A percentile compares a stretch with the other conserved stretches of the same genome.
phyloP scores from a whole-genome alignment of 2,113 vertebrate genomes.

The Isichthys henryi region DNA sequence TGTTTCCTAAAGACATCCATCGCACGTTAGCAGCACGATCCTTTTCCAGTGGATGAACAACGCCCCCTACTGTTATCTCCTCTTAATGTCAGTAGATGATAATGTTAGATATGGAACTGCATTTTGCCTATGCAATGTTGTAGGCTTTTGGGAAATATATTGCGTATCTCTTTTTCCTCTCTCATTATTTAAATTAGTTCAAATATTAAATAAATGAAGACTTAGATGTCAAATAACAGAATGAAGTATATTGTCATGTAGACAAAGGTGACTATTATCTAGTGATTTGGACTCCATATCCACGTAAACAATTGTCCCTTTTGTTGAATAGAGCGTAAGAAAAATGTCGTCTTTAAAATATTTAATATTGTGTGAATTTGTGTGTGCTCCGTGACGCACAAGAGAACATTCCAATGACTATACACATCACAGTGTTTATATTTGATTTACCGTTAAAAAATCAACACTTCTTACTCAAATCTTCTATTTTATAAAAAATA shows the following conservation, averaged over 20 bases:
- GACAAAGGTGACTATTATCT: not conserved
- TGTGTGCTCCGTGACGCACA: not conserved
- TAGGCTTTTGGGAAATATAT: not conserved
- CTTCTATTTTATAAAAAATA: not conserved
- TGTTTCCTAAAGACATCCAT: not conserved
- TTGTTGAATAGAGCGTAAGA: not conserved
- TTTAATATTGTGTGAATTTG: not conserved
- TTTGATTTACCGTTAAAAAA: not conserved
- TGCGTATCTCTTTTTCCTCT: not conserved
- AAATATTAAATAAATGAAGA: not conserved
- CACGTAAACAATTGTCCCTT: not conserved
- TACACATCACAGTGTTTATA: not conserved
- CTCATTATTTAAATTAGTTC: not conserved
- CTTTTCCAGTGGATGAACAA: not conserved
- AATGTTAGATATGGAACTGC: not conserved
- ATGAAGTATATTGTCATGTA: not conserved
- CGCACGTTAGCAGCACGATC: not conserved
- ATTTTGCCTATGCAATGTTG: not conserved
- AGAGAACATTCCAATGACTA: not conserved
- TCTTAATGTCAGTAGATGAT: not conserved
- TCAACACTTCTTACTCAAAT: not conserved
- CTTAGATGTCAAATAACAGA: not conserved
- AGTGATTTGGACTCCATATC: not conserved
- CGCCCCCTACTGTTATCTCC: slow-evolving; percentile 20
- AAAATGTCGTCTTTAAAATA: not conserved